Evolutionary conservation across 2,888 invertebrate species (phyloP), one percentile per base, ranked within the genome.

Genomic region (Chrysolina americana): DNA sequence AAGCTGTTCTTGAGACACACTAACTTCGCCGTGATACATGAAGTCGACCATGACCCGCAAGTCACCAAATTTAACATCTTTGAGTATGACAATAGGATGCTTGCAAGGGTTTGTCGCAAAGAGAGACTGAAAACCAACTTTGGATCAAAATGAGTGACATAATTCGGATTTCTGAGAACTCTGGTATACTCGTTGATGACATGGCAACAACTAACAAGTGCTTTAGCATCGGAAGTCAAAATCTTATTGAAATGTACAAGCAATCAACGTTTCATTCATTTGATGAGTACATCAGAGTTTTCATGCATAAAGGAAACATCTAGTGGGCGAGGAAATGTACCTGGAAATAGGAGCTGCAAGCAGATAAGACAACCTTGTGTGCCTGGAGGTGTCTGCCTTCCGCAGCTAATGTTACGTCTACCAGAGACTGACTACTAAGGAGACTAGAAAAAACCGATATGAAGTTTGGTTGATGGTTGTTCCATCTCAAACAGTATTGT

Each of bases 261-360:
- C n/a, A n/a, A n/a, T n/a, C n/a, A 5, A 28, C 28, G 28, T 28
- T 28, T 28, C 28, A 3, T 28, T 28, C 36, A 36, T 8, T 6
- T 36, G 8, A 36, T 36, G 13, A 17, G 62, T 23, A 13, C 8
- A 62, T 28, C 15, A 19, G 17, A 62, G 36, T 23, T 36, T 6
- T 28, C 36, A 62, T 23, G 15, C 11, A 36, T 63, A 17, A 41
- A 63, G 6, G 28, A 63, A 36, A 11, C 9, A 3, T 11, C 5
- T n/a, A 59, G 23, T 6, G 23, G 11, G 19, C 8, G n/a, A 13
- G n/a, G 9, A 36, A 62, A 73, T 48, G 36, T 88, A 95, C 95
- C 91, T 96, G 96, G 89, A 97, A 97, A 89, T 96, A 97, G n/a
- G 95, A 94, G 86, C 96, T 96, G 89, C 96, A 96, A 2, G 97